Conservation (phyloP, 2,113 vertebrate species). For the Phoenicopterus ruber region DNA sequence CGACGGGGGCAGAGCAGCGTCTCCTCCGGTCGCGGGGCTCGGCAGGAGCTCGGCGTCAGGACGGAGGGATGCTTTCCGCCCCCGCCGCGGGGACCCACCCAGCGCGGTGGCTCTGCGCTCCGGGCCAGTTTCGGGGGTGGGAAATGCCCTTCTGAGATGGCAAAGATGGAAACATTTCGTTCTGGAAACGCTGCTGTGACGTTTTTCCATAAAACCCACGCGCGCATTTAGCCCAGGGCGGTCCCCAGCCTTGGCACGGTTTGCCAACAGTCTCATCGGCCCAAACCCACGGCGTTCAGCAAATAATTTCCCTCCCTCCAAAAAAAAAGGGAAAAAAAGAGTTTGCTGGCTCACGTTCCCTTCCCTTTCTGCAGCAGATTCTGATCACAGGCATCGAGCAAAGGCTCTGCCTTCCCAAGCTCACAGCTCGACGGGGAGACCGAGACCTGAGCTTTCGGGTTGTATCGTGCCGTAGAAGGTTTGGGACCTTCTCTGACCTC, state of each 20-base stretch:
- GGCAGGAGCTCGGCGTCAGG: neutral
- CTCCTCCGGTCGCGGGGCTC: neutral
- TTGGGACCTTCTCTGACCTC: neutral
- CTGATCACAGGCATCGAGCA: neutral
- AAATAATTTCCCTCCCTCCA: neutral
- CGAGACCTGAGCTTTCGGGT: neutral
- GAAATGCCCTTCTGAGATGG: neutral
- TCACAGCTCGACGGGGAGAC: neutral
- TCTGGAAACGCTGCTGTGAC: accelerated
- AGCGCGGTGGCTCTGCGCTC: neutral
- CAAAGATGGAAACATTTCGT: neutral
- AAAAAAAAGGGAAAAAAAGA: neutral
- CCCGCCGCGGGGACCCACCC: accelerated
- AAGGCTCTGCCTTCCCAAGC: neutral
- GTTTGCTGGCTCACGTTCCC: neutral
- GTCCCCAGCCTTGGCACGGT: neutral
- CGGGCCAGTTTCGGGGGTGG: neutral
- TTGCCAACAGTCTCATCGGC: neutral
- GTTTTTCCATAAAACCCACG: neutral
- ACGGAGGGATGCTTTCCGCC: neutral
- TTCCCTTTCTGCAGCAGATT: neutral
- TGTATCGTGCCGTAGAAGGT: accelerated
- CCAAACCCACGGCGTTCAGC: neutral
- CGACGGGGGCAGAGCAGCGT: neutral
- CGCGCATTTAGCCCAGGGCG: neutral